phyloP scores from a whole-genome alignment of 37 sponge, comb jelly and placozoan species.

The Chondrilla cf. caribensis region DNA sequence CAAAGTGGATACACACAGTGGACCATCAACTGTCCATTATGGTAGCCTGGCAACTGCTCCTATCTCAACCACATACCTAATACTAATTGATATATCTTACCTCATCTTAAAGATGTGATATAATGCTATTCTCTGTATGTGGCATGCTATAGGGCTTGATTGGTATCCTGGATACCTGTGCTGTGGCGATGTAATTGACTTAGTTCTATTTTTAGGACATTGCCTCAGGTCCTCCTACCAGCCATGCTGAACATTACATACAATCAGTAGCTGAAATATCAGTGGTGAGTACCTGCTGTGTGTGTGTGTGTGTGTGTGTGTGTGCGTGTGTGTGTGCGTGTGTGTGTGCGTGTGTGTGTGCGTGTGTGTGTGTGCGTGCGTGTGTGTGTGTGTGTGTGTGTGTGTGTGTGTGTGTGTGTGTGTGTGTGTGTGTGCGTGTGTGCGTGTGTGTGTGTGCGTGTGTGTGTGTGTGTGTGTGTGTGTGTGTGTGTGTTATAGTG shows the following conservation, averaged over 20 bases:
- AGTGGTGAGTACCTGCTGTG: neutral
- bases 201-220: neutral
- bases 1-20: too few relatives aligned
- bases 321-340: neutral
- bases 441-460: constrained; percentile 12
- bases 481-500: neutral
- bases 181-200: too few relatives aligned
- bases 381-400: constrained; percentile 15
- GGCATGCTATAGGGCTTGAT: too few relatives aligned
- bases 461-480: constrained; percentile 25
- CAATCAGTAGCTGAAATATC: constrained; percentile 1
- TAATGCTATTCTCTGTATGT: too few relatives aligned
- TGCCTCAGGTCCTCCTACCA: neutral
- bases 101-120: too few relatives aligned
- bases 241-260: constrained; percentile 9
- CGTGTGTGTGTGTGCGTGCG: constrained; percentile 23
- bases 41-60: neutral
- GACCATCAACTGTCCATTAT: too few relatives aligned
- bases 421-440: neutral
- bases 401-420: constrained; percentile 23
- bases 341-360: constrained; percentile 25
- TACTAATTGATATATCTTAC: too few relatives aligned
- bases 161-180: too few relatives aligned
- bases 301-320: constrained; percentile 2
- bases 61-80: too few relatives aligned